Percentiles rank a stretch among this genome's conserved stretches.
phyloP scores from a whole-genome alignment of 2,797 vertebrate genomes.

The Galagoides demidoff region DNA sequence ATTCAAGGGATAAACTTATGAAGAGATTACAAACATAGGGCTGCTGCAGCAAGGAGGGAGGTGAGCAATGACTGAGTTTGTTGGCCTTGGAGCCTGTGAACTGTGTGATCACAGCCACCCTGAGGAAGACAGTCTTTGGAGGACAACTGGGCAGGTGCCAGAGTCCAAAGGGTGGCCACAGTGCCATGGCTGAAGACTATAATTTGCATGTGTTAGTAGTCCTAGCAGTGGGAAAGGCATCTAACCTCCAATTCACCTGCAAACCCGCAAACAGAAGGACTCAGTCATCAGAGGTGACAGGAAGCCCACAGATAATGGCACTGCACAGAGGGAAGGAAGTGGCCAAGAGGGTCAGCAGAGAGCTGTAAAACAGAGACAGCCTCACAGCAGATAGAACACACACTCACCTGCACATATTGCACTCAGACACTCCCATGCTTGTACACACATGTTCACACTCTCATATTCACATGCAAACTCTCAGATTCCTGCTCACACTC shows the following conservation, averaged over 20 bases:
- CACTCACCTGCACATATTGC: background rate
- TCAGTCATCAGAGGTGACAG: background rate
- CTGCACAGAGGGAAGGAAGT: background rate
- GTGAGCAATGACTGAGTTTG: background rate
- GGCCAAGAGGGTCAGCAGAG: background rate
- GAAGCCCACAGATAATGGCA: background rate
- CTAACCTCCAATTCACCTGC: background rate
- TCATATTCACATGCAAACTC: background rate
- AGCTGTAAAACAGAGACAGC: background rate
- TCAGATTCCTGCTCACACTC: too few species aligned
- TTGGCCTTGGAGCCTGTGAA: background rate
- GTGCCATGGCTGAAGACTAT: background rate
- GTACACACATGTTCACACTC: background rate
- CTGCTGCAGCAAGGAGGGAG: background rate
- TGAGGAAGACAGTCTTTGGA: background rate
- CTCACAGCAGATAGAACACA: background rate
- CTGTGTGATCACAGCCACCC: too few species aligned
- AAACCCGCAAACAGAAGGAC: background rate
- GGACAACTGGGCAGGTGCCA: background rate
- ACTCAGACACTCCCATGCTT: too few species aligned
- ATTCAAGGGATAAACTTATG: background rate
- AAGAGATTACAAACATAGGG: background rate
- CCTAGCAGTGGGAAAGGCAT: background rate
- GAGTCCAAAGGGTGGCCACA: background rate
- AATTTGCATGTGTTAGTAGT: background rate